A percentile compares a stretch with the other conserved stretches of the same genome.
Evolutionary conservation across 2,113 vertebrate genomes (phyloP).

Genomic region (Anthoscopus minutus): DNA sequence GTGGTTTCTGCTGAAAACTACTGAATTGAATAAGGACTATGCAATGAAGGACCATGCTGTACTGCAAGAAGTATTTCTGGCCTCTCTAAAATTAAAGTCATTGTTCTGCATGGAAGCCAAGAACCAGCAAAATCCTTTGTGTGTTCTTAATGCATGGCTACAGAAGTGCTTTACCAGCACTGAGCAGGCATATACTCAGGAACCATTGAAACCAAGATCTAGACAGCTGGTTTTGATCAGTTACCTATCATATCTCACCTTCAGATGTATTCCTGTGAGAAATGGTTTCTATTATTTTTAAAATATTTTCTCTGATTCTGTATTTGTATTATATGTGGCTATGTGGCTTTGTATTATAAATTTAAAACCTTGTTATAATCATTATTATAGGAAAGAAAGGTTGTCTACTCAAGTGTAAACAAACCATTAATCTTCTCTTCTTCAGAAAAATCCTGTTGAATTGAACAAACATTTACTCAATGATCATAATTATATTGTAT

Average conservation of each 20-base stretch:
- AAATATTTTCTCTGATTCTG: background rate
- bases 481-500: constrained; percentile 27
- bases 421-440: constrained; percentile 25
- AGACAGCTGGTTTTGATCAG: background rate
- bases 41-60: background rate
- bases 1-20: background rate
- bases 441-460: constrained; percentile 14
- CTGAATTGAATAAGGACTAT: background rate
- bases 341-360: background rate
- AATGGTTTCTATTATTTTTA: background rate
- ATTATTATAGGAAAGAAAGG: background rate
- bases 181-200: background rate
- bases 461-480: constrained; percentile 34
- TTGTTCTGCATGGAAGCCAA: background rate
- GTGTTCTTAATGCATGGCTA: background rate
- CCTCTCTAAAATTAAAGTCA: background rate
- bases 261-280: background rate
- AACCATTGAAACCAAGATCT: background rate
- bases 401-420: constrained; percentile 11
- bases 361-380: background rate
- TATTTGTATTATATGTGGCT: background rate
- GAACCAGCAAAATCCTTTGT: background rate
- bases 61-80: background rate
- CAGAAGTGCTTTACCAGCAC: background rate
- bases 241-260: background rate